Evolutionary conservation across 2,113 vertebrate species (phyloP).

Genomic region (Coptodon rendalli): DNA sequence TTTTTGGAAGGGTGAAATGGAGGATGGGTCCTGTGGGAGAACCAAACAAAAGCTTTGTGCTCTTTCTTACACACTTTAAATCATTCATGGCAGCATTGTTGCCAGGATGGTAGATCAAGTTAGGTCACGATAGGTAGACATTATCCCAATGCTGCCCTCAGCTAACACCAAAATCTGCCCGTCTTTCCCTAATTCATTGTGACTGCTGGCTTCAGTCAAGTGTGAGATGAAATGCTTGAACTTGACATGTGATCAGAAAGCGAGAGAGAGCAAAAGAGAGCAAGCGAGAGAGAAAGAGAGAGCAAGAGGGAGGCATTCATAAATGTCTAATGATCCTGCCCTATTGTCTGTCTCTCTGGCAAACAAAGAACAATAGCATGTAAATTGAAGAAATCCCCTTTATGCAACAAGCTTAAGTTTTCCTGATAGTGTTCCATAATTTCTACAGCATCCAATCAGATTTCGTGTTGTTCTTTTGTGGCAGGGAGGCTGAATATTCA

Average conservation of each 20-base stretch:
- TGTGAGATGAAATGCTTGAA: slow-evolving; percentile 34
- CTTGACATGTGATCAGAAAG: slow-evolving; percentile 9
- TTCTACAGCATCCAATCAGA: background rate
- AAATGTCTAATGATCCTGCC: slow-evolving; percentile 21
- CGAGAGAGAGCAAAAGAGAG: background rate
- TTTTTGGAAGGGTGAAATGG: slow-evolving; percentile 23
- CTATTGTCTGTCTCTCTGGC: background rate
- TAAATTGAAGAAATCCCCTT: background rate
- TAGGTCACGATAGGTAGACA: slow-evolving; percentile 10
- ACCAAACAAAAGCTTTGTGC: slow-evolving; percentile 42
- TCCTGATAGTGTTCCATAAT: background rate
- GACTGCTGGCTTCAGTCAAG: slow-evolving; percentile 40
- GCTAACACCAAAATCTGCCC: slow-evolving; percentile 19
- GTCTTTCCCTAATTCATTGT: slow-evolving; percentile 16
- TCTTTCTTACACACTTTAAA: slow-evolving; percentile 26
- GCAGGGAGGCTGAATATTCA: background rate
- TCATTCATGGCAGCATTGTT: slow-evolving; percentile 48
- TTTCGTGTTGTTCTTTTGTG: background rate
- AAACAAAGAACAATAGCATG: background rate
- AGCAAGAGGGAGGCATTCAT: background rate
- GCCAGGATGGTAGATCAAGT: background rate
- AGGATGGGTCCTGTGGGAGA: slow-evolving; percentile 37
- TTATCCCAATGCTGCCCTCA: slow-evolving; percentile 4
- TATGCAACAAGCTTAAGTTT: background rate
- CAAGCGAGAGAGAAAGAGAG: background rate